These are phyloP conservation scores for Drosophila incognita DNA, from an alignment of 2,888 invertebrate genomes.

Conservation along the genomic window DNA sequence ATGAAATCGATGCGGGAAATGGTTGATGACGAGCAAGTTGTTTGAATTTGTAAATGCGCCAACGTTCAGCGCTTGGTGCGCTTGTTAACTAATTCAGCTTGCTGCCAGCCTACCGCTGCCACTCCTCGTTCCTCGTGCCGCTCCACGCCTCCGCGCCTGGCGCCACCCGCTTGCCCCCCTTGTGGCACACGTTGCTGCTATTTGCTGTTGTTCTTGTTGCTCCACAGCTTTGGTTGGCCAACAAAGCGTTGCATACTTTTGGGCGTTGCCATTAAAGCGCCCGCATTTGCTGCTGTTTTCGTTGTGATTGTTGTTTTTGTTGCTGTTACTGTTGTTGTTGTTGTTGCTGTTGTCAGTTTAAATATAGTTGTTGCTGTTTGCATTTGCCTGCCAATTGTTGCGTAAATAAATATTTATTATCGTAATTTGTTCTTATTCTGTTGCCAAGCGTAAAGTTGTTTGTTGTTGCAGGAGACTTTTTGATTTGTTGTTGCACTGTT, in stretches of 20 bases:
- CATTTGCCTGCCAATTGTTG: constrained; percentile 53
- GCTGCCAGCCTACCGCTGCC: constrained; percentile 19
- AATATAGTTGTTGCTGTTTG: constrained; percentile 12
- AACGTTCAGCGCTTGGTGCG: constrained; percentile 64
- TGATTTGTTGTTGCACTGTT: constrained; percentile 28
- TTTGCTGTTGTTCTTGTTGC: constrained; percentile 30
- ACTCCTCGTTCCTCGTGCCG: constrained; percentile 9
- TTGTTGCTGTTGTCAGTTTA: background rate
- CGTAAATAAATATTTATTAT: constrained; percentile 22
- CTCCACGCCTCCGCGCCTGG: constrained; percentile 21
- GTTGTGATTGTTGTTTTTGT: constrained; percentile 5
- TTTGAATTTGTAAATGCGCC: constrained; percentile 82
- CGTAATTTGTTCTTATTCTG: constrained; percentile 13
- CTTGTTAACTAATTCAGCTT: constrained; percentile 37
- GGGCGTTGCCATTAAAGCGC: constrained; percentile 60
- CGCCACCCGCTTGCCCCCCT: constrained; percentile 23
- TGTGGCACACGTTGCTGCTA: constrained; percentile 54
- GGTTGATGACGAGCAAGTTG: constrained; percentile 85
- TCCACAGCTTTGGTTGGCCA: constrained; percentile 33
- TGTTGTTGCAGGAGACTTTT: constrained; percentile 18
- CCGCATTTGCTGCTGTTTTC: constrained; percentile 19
- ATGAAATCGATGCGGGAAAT: constrained; percentile 99
- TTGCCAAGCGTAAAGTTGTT: constrained; percentile 20
- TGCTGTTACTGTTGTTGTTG: constrained; percentile 1
- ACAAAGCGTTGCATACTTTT: constrained; percentile 60